phyloP scores from a whole-genome alignment of 1,140 invertebrate genomes.

The Camponotus vicinus region DNA sequence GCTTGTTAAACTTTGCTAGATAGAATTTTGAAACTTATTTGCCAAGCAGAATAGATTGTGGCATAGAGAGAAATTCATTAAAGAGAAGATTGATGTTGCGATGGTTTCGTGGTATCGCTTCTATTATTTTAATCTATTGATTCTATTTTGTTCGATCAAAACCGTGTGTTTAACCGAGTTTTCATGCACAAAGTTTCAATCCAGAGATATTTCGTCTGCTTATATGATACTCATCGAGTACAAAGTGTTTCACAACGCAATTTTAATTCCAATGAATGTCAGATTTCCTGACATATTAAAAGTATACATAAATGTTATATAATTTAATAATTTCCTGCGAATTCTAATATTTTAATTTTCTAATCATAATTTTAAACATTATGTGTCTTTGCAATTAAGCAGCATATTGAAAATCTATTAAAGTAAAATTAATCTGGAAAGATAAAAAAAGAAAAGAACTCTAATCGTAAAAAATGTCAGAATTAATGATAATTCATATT shows the following conservation, averaged over 20 bases:
- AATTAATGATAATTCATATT: no score
- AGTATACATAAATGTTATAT: not conserved
- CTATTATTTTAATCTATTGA: conserved; percentile 47
- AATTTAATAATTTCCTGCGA: not conserved
- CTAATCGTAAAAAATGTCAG: not conserved
- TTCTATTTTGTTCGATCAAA: conserved; percentile 3
- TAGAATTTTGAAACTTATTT: conserved; percentile 41
- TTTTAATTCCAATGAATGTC: not conserved
- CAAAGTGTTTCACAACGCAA: not conserved
- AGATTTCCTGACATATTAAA: not conserved
- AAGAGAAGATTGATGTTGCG: conserved; percentile 41
- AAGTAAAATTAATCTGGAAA: not conserved
- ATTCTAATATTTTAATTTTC: not conserved
- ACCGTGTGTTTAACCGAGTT: not conserved
- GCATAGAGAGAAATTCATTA: conserved; percentile 29
- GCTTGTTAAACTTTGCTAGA: not conserved
- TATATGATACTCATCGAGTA: not conserved
- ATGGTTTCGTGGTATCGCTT: conserved; percentile 21
- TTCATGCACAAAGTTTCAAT: conserved; percentile 18
- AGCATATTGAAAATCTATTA: not conserved
- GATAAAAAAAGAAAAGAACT: not conserved
- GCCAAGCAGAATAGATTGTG: conserved; percentile 5
- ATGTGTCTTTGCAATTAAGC: not conserved
- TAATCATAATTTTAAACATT: not conserved
- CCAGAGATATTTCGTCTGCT: not conserved